Evolutionary conservation across 2,113 vertebrate species (phyloP).

Genomic region (Noctilio leporinus): DNA sequence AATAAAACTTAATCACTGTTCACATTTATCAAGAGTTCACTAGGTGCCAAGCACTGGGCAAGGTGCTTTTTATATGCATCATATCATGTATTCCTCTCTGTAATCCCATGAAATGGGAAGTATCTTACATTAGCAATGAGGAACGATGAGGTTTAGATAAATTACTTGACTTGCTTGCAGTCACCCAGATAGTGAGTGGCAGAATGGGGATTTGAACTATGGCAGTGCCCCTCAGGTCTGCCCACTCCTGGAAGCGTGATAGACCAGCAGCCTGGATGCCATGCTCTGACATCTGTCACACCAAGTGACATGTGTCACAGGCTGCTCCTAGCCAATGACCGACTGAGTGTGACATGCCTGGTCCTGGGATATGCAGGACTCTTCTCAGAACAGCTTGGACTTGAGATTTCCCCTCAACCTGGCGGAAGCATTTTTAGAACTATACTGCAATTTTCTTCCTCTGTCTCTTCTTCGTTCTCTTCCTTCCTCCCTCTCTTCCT

Average conservation of each 20-base stretch:
- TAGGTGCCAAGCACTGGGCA: neutral
- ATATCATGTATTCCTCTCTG: neutral
- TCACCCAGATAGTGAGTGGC: neutral
- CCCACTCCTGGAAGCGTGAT: neutral
- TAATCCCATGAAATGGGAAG: neutral
- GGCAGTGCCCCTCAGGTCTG: neutral
- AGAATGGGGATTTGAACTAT: neutral
- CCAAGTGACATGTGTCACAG: neutral
- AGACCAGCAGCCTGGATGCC: neutral
- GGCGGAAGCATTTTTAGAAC: neutral
- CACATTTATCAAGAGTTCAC: neutral
- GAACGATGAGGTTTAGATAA: neutral
- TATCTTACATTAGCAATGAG: neutral
- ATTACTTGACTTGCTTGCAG: neutral
- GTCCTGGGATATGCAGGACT: neutral
- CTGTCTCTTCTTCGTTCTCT: rapidly evolving
- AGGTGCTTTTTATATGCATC: neutral
- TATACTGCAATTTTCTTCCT: no score
- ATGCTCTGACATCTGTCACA: neutral
- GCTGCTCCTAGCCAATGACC: neutral
- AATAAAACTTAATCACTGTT: neutral
- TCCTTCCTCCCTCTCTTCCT: no score
- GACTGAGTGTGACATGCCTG: neutral
- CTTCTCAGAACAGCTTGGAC: neutral
- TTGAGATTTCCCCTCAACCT: neutral